A percentile compares a stretch with the other conserved stretches of the same genome.
Conservation (phyloP, 2,888 invertebrate species). For the Callosobruchus maculatus region DNA sequence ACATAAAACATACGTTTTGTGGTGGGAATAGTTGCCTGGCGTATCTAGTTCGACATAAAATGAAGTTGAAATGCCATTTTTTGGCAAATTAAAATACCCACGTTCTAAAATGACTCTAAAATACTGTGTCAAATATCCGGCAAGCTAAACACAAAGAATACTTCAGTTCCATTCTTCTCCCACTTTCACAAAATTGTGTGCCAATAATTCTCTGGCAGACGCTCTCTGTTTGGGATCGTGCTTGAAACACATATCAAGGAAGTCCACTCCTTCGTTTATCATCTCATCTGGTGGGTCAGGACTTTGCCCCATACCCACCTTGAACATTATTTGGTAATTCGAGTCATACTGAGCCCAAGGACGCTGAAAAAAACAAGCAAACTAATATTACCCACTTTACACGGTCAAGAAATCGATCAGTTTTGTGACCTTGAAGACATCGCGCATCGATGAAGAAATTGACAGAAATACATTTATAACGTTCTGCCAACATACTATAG, state of each 20-base stretch:
- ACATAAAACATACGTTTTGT: too few species aligned
- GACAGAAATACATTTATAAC: too few species aligned
- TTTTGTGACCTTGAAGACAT: too few species aligned
- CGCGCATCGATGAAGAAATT: too few species aligned
- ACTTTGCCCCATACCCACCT: slow-evolving; percentile 88
- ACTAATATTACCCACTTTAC: too few species aligned
- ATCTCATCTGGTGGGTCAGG: slow-evolving; percentile 73
- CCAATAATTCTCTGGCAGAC: slow-evolving; percentile 65
- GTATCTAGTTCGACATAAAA: not conserved
- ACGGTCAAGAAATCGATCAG: too few species aligned
- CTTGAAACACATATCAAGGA: slow-evolving; percentile 74
- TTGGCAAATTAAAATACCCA: not conserved
- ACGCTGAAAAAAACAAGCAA: slow-evolving; percentile 55
- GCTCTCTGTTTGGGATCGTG: slow-evolving; percentile 75
- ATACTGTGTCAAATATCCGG: too few species aligned
- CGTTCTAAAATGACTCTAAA: too few species aligned
- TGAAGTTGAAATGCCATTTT: not conserved
- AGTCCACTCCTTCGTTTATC: slow-evolving; percentile 79
- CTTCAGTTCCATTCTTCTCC: slow-evolving; percentile 32
- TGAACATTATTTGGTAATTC: slow-evolving; percentile 93
- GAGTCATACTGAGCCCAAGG: slow-evolving; percentile 92
- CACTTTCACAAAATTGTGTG: slow-evolving; percentile 74
- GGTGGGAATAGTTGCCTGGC: not conserved
- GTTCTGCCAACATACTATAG: too few species aligned
- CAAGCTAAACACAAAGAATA: not conserved